phyloP scores from a whole-genome alignment of 2,888 invertebrate genomes.

The Microctonus aethiopoides region DNA sequence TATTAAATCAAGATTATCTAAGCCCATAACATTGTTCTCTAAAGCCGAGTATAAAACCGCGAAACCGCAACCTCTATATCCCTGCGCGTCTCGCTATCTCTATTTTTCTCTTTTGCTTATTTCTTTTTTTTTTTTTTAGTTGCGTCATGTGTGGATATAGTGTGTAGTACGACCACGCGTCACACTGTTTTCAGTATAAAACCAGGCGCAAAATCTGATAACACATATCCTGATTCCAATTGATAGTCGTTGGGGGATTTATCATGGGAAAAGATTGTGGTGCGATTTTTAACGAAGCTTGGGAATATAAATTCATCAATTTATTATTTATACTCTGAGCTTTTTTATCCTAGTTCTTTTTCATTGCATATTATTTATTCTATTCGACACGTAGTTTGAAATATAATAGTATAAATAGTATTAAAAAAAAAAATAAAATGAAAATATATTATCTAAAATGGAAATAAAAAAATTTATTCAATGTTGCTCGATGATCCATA shows the following conservation, averaged over 20 bases:
- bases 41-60: constrained; percentile 63
- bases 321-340: neutral
- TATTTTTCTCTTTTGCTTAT: neutral
- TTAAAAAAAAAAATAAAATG: neutral
- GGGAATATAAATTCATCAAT: neutral
- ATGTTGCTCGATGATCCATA: constrained; percentile 52
- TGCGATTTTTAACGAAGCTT: too few relatives aligned
- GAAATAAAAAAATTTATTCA: constrained; percentile 12
- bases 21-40: constrained; percentile 63
- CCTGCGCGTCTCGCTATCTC: neutral
- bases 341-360: neutral
- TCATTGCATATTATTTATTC: neutral
- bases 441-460: neutral
- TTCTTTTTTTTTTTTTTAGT: constrained; percentile 3
- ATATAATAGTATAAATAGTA: too few relatives aligned
- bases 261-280: constrained; percentile 40
- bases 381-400: neutral
- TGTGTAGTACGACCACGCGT: neutral
- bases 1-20: constrained; percentile 68
- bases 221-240: constrained; percentile 40
- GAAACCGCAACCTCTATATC: constrained; percentile 33
- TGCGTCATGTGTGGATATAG: neutral
- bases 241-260: constrained; percentile 53
- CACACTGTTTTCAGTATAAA: neutral
- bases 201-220: constrained; percentile 46